Evolutionary conservation across 35 echinoderm and acorn worm genomes (phyloP), one percentile per base, ranked within the genome.

Genomic region (Eucidaris tribuloides): DNA sequence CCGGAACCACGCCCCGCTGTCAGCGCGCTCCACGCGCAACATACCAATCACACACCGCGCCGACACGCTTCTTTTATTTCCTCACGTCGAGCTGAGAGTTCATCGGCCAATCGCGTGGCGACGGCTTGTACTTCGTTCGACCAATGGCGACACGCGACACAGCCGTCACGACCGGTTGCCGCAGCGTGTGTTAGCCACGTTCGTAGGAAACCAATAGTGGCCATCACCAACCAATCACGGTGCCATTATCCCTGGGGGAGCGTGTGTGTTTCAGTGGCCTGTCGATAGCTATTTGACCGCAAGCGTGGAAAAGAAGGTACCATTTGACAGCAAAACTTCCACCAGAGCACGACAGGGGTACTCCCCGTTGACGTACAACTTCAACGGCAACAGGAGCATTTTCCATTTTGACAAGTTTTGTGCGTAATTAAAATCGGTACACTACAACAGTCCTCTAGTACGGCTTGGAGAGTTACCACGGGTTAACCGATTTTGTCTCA

Each of bases 221-320:
- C 68, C 68, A 74, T 74, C 44, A 42, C 44, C 68, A 74, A 74
- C 68, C 68, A 74, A 74, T 74, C 68, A 74, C 68, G 44, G 41
- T 33, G 35, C 35, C 17, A 74, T 74, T 74, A 74, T 22, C 68
- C 68, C 68, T 36, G 7, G 68, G 37, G 68, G 68, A 22, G 22
- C 37, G 41, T n/a, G 29, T 40, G 37, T n/a, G 34, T 0, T 40
- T 42, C 68, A 44, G 35, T 74, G 22, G 22, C 68, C 68, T 40
- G 44, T 36, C 37, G 68, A 74, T 33, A 74, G 24, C 28, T 74
- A 74, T 74, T 74, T 74, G 68, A 74, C 68, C 44, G 41, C 35
- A 40, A 74, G 68, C 68, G 68, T 36, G 44, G 68, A 74, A 35
- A 74, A 74, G 15, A 42, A 42, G 68, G 38, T 40, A 74, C 24